Conservation (phyloP, 2,797 vertebrate species). For the Darevskia nairensis region DNA sequence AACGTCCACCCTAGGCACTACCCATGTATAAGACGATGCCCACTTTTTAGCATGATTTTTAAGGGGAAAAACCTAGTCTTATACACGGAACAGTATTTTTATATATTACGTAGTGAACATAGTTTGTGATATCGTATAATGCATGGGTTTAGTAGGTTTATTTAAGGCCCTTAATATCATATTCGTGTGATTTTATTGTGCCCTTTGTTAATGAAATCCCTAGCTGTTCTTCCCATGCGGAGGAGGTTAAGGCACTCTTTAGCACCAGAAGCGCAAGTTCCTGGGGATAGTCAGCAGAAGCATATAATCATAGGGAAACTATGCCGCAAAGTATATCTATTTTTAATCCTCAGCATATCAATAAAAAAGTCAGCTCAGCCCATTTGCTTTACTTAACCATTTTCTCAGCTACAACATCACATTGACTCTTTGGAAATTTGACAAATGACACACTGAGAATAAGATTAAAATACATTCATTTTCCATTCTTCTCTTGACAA, state of each 20-base stretch:
- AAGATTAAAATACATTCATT: conserved; percentile 61
- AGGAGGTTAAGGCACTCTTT: not conserved
- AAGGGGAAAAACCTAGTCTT: too few species aligned
- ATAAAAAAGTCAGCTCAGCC: conserved; percentile 32
- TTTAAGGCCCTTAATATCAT: not conserved
- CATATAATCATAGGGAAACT: not conserved
- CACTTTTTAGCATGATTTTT: too few species aligned
- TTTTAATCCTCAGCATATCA: conserved; percentile 32
- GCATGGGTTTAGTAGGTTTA: not conserved
- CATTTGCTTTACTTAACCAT: conserved; percentile 35
- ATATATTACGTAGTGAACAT: too few species aligned
- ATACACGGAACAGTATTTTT: too few species aligned
- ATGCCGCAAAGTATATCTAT: conserved; percentile 30
- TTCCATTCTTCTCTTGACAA: conserved; percentile 62
- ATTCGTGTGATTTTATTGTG: not conserved
- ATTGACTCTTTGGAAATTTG: conserved; percentile 54
- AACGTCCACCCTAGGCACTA: too few species aligned
- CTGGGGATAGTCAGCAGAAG: not conserved
- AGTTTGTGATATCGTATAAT: not conserved
- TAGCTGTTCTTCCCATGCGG: not conserved
- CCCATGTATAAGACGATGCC: too few species aligned
- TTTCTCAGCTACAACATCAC: conserved; percentile 35
- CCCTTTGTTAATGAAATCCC: not conserved
- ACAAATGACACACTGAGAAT: conserved; percentile 57
- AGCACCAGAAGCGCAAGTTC: not conserved